phyloP scores from a whole-genome alignment of 1,140 invertebrate genomes.

The Phocides pigmalion region DNA sequence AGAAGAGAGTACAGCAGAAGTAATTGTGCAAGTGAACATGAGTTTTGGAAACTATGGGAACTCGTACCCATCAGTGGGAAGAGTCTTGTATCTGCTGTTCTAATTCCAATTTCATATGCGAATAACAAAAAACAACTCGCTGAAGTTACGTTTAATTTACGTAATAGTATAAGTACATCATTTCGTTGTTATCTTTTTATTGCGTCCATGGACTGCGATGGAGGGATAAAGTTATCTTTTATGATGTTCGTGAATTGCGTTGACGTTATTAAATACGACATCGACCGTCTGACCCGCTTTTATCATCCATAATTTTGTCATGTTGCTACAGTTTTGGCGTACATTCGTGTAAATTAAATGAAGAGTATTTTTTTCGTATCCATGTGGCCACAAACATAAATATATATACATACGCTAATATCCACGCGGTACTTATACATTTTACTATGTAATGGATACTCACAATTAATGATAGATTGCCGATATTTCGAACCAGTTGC shows the following conservation, averaged over 20 bases:
- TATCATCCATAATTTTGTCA: neutral
- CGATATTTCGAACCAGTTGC: no score
- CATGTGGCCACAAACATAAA: no score
- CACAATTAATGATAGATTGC: no score
- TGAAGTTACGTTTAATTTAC: slow-evolving; percentile 10
- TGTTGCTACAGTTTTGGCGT: neutral
- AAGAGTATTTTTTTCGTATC: no score
- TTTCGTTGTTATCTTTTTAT: slow-evolving; percentile 21
- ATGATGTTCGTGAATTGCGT: slow-evolving; percentile 9
- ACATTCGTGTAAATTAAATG: neutral
- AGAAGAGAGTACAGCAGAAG: no score
- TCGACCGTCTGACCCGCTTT: neutral
- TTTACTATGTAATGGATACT: no score
- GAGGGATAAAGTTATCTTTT: slow-evolving; percentile 20
- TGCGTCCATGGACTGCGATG: slow-evolving; percentile 4
- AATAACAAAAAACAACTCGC: neutral
- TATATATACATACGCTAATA: no score
- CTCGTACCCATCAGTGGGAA: no score
- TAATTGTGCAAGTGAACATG: no score
- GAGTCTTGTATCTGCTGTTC: neutral
- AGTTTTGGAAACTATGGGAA: no score
- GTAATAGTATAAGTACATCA: neutral
- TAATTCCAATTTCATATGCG: slow-evolving; percentile 6
- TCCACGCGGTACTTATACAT: no score
- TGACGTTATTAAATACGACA: neutral